phyloP scores from a whole-genome alignment of 2,113 vertebrate species.

The Reinhardtius hippoglossoides region DNA sequence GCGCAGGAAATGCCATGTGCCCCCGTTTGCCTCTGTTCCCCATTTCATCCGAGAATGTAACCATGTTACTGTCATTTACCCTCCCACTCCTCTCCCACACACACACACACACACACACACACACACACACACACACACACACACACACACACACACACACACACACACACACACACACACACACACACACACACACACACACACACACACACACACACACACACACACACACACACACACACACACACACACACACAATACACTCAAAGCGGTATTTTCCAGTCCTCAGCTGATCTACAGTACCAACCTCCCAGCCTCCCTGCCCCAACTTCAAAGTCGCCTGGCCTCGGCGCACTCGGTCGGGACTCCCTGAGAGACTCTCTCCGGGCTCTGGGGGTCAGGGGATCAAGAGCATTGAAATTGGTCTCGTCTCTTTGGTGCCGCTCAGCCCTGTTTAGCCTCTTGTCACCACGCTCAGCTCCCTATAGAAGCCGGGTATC shows the following conservation, averaged over 20 bases:
- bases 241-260: neutral
- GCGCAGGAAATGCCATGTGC: slow-evolving; percentile 99
- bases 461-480: slow-evolving; percentile 56
- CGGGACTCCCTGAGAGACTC: slow-evolving; percentile 75
- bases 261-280: slow-evolving; percentile 35
- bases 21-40: slow-evolving; percentile 86
- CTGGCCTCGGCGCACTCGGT: slow-evolving; percentile 47
- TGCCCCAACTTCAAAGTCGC: slow-evolving; percentile 71
- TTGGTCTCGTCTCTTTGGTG: slow-evolving; percentile 75
- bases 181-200: slow-evolving; percentile 27
- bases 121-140: neutral
- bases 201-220: neutral
- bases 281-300: slow-evolving; percentile 56
- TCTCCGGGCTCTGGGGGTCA: slow-evolving; percentile 69
- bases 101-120: slow-evolving; percentile 51
- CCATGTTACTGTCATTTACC: slow-evolving; percentile 96
- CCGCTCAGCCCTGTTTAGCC: slow-evolving; percentile 68
- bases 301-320: slow-evolving; percentile 52
- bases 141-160: slow-evolving; percentile 14
- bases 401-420: slow-evolving; percentile 81
- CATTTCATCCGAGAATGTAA: slow-evolving; percentile 97
- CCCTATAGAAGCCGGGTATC: slow-evolving; percentile 28
- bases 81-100: slow-evolving; percentile 86
- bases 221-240: slow-evolving; percentile 21
- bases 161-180: slow-evolving; percentile 58